These are phyloP conservation scores for Proteles cristata DNA, from an alignment of 2,113 vertebrate genomes.

Conservation along the genomic window DNA sequence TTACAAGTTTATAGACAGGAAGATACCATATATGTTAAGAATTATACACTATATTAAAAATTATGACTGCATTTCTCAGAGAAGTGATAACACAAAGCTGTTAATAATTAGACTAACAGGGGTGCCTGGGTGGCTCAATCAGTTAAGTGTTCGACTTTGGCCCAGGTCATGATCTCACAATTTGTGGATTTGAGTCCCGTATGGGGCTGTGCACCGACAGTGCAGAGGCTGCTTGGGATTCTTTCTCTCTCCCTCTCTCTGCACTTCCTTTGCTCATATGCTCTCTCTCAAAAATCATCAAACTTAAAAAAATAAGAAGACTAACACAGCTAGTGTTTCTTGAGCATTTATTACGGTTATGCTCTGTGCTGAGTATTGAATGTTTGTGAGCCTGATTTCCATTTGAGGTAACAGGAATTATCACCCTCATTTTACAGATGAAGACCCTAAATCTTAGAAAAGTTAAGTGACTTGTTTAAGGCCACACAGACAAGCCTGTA, in stretches of 20 bases:
- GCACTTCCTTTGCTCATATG: no score
- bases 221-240: no score
- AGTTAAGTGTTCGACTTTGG: no score
- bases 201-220: no score
- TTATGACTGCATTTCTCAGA: neutral
- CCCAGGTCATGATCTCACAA: no score
- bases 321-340: neutral
- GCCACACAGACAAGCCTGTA: neutral
- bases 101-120: neutral
- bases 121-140: no score
- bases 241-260: no score
- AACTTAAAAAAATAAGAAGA: no score
- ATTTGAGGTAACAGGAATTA: neutral
- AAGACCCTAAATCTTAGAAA: neutral
- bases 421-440: neutral
- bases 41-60: neutral
- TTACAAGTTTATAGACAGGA: neutral
- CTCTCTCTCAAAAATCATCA: no score
- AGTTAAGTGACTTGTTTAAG: neutral
- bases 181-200: no score
- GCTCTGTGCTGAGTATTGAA: neutral
- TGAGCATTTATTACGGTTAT: neutral
- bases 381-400: conserved; percentile 12
- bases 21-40: neutral
- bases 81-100: neutral